Conservation (phyloP, 2,888 invertebrate species). For the Troilus luridus region DNA sequence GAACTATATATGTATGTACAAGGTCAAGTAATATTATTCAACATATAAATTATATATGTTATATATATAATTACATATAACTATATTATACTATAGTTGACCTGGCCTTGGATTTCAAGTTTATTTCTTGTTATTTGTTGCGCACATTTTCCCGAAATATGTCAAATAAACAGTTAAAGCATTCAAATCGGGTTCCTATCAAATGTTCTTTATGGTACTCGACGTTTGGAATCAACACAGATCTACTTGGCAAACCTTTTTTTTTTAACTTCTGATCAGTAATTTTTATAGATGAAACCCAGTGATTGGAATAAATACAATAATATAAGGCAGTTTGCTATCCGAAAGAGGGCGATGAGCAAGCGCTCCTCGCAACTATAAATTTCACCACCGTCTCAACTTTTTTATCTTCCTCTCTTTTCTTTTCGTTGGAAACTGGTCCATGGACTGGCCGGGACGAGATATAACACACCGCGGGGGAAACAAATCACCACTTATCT, state of each 20-base stretch:
- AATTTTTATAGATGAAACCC: neutral
- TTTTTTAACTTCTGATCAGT: too few species aligned
- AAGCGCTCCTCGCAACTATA: neutral
- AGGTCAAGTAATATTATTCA: too few species aligned
- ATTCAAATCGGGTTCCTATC: neutral
- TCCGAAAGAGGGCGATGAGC: neutral
- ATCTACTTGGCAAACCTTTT: neutral
- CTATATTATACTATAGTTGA: too few species aligned
- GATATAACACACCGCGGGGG: neutral
- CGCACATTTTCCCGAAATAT: too few species aligned
- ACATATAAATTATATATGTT: too few species aligned
- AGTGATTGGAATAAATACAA: neutral
- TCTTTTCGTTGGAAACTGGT: constrained; percentile 14
- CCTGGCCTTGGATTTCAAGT: too few species aligned
- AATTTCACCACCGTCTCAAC: neutral
- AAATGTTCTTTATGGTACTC: neutral
- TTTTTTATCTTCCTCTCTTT: neutral
- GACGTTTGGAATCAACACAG: neutral
- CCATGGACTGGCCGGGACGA: neutral
- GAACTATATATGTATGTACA: too few species aligned
- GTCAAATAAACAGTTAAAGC: too few species aligned
- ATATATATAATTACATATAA: too few species aligned
- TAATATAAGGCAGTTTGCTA: neutral
- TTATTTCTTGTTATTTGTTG: too few species aligned
- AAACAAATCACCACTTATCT: neutral